Percentiles rank a stretch among this genome's conserved stretches.
These are phyloP conservation scores for Phoxinus phoxinus DNA, from an alignment of 2,113 vertebrate genomes.

Conservation along the genomic window DNA sequence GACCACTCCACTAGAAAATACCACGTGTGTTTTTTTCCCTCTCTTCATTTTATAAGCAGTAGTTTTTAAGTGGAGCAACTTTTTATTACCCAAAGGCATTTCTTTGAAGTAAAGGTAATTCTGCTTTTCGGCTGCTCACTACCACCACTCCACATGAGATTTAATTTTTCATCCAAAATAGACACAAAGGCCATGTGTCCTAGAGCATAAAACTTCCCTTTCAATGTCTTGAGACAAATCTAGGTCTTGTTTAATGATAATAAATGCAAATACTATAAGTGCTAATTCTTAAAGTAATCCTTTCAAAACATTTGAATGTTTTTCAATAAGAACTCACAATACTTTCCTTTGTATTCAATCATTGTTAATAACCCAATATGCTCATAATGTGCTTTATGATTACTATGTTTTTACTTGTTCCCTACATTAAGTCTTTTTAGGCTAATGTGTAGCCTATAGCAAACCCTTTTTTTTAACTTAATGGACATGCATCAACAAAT, in stretches of 20 bases:
- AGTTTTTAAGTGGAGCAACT: constrained; percentile 5
- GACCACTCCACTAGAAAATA: background rate
- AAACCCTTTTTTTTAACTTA: constrained; percentile 3
- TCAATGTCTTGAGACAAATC: background rate
- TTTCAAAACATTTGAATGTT: background rate
- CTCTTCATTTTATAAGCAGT: background rate
- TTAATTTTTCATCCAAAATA: background rate
- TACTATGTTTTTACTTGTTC: background rate
- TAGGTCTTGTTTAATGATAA: background rate
- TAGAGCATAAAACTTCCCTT: background rate
- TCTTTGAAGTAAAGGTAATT: constrained; percentile 29
- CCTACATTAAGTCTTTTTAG: background rate
- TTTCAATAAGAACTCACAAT: background rate
- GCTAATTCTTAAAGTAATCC: background rate
- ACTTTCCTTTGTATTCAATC: background rate
- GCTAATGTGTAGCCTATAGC: background rate
- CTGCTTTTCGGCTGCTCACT: background rate
- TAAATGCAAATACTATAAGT: background rate
- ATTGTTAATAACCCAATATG: background rate
- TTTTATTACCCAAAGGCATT: constrained; percentile 10
- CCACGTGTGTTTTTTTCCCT: background rate
- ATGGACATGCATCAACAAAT: constrained; percentile 6
- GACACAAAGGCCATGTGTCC: constrained; percentile 1
- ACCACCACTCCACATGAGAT: constrained; percentile 15
- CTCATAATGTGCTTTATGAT: background rate